Percentiles rank a stretch among this genome's conserved stretches.
Evolutionary conservation across 1,140 invertebrate genomes (phyloP).

Genomic region (Bombus waltoni): DNA sequence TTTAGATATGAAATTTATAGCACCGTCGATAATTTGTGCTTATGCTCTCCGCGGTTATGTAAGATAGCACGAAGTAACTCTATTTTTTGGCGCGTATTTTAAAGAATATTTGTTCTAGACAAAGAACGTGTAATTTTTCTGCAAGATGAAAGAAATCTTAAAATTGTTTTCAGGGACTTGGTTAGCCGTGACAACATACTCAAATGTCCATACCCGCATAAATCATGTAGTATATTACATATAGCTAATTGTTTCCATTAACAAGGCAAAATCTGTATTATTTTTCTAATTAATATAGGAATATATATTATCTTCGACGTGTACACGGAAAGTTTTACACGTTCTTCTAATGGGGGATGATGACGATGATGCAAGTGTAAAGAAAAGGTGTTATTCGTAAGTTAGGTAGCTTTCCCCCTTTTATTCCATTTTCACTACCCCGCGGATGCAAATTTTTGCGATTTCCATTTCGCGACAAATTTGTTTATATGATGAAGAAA

Average conservation of each 20-base stretch:
- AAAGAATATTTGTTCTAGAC: slow-evolving; percentile 9
- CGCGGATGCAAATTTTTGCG: background rate
- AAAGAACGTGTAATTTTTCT: slow-evolving; percentile 14
- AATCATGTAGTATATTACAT: slow-evolving; percentile 67
- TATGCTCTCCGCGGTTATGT: background rate
- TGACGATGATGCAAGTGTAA: slow-evolving; percentile 32
- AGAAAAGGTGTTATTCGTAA: slow-evolving; percentile 50
- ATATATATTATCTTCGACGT: slow-evolving; percentile 59
- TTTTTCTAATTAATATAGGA: slow-evolving; percentile 80
- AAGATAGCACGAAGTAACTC: background rate
- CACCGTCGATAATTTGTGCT: background rate
- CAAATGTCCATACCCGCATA: slow-evolving; percentile 72
- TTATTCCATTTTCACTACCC: slow-evolving; percentile 43
- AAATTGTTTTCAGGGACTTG: slow-evolving; percentile 73
- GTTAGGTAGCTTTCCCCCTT: slow-evolving; percentile 51
- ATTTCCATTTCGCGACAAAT: background rate
- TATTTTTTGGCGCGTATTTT: background rate
- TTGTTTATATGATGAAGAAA: background rate
- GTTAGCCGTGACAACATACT: slow-evolving; percentile 75
- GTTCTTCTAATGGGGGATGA: slow-evolving; percentile 45
- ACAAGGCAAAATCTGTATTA: slow-evolving; percentile 78
- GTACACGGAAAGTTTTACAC: slow-evolving; percentile 39
- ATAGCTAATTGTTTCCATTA: slow-evolving; percentile 76
- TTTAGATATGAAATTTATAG: background rate
- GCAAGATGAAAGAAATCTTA: slow-evolving; percentile 48